Conservation (phyloP, 2,888 invertebrate genomes). For the Scaptomyza reducta region DNA sequence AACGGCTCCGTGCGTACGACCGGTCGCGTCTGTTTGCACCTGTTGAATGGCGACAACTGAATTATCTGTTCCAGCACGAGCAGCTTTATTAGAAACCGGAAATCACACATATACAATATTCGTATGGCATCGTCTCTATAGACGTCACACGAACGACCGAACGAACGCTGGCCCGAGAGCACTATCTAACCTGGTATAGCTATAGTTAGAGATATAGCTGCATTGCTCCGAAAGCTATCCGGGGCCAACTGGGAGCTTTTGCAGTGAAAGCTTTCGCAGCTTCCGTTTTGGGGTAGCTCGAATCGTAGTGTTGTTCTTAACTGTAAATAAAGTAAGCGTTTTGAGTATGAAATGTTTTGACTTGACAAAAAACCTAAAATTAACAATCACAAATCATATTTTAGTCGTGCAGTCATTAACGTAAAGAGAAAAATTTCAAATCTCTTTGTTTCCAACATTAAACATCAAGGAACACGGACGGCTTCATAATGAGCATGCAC, state of each 20-base stretch:
- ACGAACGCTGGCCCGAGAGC: constrained; percentile 9
- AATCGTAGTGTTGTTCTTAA: not conserved
- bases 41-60: constrained; percentile 49
- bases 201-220: not conserved
- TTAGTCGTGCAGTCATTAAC: not conserved
- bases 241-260: not conserved
- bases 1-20: not conserved
- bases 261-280: constrained; percentile 24
- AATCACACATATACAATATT: constrained; percentile 32
- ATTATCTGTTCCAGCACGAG: constrained; percentile 25
- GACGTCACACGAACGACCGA: not conserved
- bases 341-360: not conserved
- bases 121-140: constrained; percentile 24
- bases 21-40: constrained; percentile 36
- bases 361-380: not conserved
- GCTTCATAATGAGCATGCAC: constrained; percentile 88
- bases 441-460: too few relatives aligned
- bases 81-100: constrained; percentile 43
- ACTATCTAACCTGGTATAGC: constrained; percentile 3
- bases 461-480: not conserved
- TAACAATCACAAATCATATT: constrained; percentile 18
- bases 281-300: constrained; percentile 16
- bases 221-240: constrained; percentile 20
- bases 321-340: constrained; percentile 22
- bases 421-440: not conserved